Evolutionary conservation across 2,113 vertebrate species (phyloP), one percentile per base, ranked within the genome.

Genomic region (Lethenteron camtschaticum): DNA sequence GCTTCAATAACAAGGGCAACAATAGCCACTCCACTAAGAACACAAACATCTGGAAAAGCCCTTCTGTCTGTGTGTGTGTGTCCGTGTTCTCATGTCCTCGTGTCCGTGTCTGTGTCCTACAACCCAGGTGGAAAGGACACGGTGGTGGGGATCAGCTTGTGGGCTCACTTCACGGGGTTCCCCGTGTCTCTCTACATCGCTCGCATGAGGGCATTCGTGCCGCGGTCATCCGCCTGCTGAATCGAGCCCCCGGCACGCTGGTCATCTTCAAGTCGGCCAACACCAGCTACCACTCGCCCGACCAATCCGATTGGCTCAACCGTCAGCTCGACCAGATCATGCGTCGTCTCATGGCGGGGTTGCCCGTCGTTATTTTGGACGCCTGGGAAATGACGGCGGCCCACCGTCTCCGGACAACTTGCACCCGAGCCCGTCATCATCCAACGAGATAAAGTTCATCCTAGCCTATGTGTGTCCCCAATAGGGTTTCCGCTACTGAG

Each of bases 131-230:
- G 94, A 6, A 82, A 82, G 57, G 84, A 87, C 79, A 88, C 86
- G 0, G 80, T 95, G 3, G 75, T 97, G 57, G 84, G 85, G 68
- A 81, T 97, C 71, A 87, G 87, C 41, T 73, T 97, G 13, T 97
- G 94, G 94, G 86, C 94, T 68, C 94, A 97, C 73, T 95, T 97
- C 78, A 95, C 88, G 82, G 91, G 88, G 24, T 95, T 89, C 75
- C 89, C 90, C 0, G 81, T 87, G 72, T 85, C 90, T 71, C 83
- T 95, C 1, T 97, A 95, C 72, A 85, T 94, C 71, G 82, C 85
- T 2, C 78, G 94, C 4, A 83, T 96, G 55, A 83, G 70, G 88
- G 86, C 79, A 91, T 97, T 68, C 83, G 91, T 3, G 83, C 80
- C 13, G 82, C 94, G 0, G 5, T 97, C 41, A 20, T 87, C n/a